Evolutionary conservation across 1,140 invertebrate genomes (phyloP).

Genomic region (Eubasilissa regina): DNA sequence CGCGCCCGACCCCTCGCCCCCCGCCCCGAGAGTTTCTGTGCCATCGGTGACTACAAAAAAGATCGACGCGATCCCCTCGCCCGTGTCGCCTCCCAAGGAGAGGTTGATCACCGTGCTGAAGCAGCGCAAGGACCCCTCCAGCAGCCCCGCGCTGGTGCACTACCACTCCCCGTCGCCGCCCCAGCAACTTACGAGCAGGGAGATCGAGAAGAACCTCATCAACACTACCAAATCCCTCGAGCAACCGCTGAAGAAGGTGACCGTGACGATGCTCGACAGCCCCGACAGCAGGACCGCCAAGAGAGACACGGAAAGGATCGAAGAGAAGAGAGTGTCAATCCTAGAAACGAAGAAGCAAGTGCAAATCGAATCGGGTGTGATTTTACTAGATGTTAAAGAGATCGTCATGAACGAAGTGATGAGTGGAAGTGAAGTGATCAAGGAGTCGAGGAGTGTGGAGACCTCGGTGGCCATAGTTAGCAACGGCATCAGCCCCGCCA

Average conservation of each 20-base stretch:
- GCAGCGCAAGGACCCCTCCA: neutral
- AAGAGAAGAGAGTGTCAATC: slow-evolving; percentile 51
- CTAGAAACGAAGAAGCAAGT: slow-evolving; percentile 64
- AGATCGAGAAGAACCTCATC: slow-evolving; percentile 82
- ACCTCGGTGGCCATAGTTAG: slow-evolving; percentile 32
- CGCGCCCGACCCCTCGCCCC: slow-evolving; percentile 41
- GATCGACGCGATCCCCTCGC: slow-evolving; percentile 26
- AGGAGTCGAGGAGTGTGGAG: slow-evolving; percentile 29
- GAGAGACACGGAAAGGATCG: slow-evolving; percentile 57
- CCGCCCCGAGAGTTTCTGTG: slow-evolving; percentile 16
- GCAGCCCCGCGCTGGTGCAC: slow-evolving; percentile 39
- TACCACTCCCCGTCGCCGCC: slow-evolving; percentile 53
- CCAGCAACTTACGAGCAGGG: slow-evolving; percentile 74
- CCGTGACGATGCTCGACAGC: slow-evolving; percentile 65
- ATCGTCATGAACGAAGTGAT: slow-evolving; percentile 63
- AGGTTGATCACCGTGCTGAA: slow-evolving; percentile 24
- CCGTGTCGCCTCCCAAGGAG: slow-evolving; percentile 51
- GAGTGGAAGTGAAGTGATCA: slow-evolving; percentile 51
- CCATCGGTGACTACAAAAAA: neutral
- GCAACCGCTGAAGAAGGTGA: slow-evolving; percentile 71
- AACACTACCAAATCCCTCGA: slow-evolving; percentile 77
- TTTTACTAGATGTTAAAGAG: slow-evolving; percentile 49
- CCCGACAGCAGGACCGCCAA: slow-evolving; percentile 33
- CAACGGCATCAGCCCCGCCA: slow-evolving; percentile 57
- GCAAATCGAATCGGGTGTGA: slow-evolving; percentile 62